Base-by-base conservation (phyloP, 1,140 invertebrate genomes). In the Scaptomyza pallida region DNA sequence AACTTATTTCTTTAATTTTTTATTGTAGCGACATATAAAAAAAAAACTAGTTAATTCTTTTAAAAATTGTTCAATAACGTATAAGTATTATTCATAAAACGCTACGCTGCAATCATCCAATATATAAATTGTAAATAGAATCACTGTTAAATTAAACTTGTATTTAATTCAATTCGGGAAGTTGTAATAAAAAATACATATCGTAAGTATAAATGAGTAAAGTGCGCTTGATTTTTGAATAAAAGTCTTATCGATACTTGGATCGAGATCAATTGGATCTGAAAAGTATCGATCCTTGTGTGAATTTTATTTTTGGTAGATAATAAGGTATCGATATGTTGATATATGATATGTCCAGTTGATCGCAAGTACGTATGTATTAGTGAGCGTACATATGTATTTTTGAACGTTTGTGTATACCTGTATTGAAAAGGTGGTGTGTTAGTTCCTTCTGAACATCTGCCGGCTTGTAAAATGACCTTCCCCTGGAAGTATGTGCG, bases 1-100 rank as follows among this genome's bases (percentile, higher is more conserved):
- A 78, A 78, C 72, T 75, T 78, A 78, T 78, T 75, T 67, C 67
- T 75, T 37, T 57, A 55, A 64, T 56, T 40, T 64, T 48, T 30
- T 60, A 44, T 60, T 68, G 35, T 47, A 64, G 61, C 67, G 51
- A 64, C 51, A 56, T 48, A 50, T 17, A 26, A 56, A 70, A 54
- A 50, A 26, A 26, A 56, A 70, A 54, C 60, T 70, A 70, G 67
- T 56, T 64, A 70, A 67, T 59, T 59, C 56, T 59, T 44, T 59
- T 51, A 41, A 67, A 30, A 70, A 50, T 64, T 64, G 60, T 70
- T 54, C 47, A 70, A 55, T 70, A 63, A 70, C 67, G 67, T 70
- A 70, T 64, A 70, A 64, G 67, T 64, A 70, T 70, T 70, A 70
- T 56, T 64, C 60, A 56, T 64, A 70, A 64, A 70, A 56, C 60